Evolutionary conservation across 1,140 invertebrate species (phyloP), one percentile per base, ranked within the genome.

Genomic region (Popillia japonica): DNA sequence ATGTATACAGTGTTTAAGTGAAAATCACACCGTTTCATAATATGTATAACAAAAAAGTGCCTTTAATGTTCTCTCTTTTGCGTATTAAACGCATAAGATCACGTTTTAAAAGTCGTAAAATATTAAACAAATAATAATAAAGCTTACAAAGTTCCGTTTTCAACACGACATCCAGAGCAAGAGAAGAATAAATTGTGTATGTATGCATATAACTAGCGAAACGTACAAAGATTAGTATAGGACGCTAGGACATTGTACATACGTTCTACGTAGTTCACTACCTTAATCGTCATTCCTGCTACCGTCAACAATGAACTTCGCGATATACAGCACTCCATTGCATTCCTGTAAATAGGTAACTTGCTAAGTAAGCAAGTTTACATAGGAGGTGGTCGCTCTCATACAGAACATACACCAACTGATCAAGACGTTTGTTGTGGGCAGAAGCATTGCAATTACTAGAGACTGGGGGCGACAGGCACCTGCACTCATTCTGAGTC

Each of bases 401-500:
- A 22, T 68, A 68, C 61, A 68, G 22, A 7, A 68, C 14, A 17
- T n/a, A 55, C 48, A 68, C 61, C 22, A 27, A 68, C 61, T 34
- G 61, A 68, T 68, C 61, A 68, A 68, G 61, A 68, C 22, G 61
- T 68, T 68, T 68, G 61, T 68, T 68, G 61, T 68, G 61, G 61
- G 61, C 61, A 68, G 61, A 34, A 68, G 61, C 22, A 68, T 68
- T 68, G 61, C 61, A 68, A 68, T 68, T 68, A 68, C 61, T 34
- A 68, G 61, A 27, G 61, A 68, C 22, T 22, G 61, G 22, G 27
- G 61, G 61, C 61, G 61, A 68, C 11, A 23, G 61, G 61, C 61
- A 68, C 61, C 61, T 68, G 61, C 61, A 34, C 61, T 17, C 48
- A 34, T 4, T 34, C 27, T 34, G 2, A 27, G 20, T 7, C 61